Conservation (phyloP, 2,888 invertebrate species). For the Eurois occulta region DNA sequence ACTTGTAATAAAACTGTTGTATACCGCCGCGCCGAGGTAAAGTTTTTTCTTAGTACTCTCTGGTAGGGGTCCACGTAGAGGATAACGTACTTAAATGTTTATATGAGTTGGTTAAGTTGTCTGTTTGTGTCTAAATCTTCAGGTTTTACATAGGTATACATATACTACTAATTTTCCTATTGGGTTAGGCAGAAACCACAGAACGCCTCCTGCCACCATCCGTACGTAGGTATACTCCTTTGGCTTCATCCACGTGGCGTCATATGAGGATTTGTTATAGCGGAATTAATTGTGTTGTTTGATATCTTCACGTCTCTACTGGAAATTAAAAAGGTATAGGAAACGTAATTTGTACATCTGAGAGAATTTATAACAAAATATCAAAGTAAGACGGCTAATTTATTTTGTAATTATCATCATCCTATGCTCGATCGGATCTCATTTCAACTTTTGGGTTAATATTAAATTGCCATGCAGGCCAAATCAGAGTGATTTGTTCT, state of each 20-base stretch:
- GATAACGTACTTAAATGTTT: background rate
- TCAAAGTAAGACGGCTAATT: background rate
- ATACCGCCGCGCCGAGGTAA: slow-evolving; percentile 12
- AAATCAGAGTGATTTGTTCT: background rate
- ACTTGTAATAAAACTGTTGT: slow-evolving; percentile 53
- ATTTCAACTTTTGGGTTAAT: too few species aligned
- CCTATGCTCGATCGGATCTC: background rate
- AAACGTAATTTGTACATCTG: background rate
- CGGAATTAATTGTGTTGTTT: background rate
- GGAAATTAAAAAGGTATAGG: background rate
- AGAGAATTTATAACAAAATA: background rate
- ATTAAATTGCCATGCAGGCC: too few species aligned
- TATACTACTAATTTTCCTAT: background rate
- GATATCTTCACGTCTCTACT: background rate
- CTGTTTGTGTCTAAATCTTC: background rate
- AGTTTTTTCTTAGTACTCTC: slow-evolving; percentile 22
- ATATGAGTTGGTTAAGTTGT: background rate
- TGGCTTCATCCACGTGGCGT: background rate
- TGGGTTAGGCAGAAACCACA: background rate
- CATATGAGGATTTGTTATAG: background rate
- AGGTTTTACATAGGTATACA: background rate
- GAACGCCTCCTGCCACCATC: background rate
- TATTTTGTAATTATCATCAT: background rate
- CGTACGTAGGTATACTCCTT: background rate
- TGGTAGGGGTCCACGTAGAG: background rate